Conservation (phyloP, 2,113 vertebrate genomes). For the Murina feae region DNA sequence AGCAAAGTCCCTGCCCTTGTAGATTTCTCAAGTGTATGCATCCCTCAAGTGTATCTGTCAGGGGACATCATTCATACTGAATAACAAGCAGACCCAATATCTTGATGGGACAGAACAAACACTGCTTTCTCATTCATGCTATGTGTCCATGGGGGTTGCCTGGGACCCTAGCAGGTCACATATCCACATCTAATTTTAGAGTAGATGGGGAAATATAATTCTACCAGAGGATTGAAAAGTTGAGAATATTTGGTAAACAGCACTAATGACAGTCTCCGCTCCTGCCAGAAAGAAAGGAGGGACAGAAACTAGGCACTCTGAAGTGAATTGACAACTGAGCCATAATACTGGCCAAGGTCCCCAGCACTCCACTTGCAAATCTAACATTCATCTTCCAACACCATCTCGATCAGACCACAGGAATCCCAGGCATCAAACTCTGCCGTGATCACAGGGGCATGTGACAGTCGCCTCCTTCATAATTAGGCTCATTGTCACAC, state of each 20-base stretch:
- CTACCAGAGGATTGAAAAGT: neutral
- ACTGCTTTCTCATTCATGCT: neutral
- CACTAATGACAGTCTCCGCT: neutral
- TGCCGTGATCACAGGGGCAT: neutral
- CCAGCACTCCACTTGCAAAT: neutral
- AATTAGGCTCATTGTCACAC: neutral
- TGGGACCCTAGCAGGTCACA: neutral
- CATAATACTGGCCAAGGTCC: neutral
- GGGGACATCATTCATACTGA: neutral
- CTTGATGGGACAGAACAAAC: neutral
- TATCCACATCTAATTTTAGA: neutral
- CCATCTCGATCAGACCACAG: neutral
- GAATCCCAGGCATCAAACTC: neutral
- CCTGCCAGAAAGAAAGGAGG: neutral
- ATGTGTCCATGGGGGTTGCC: accelerated
- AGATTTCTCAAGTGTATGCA: no score
- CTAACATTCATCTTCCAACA: neutral
- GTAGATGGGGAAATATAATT: neutral
- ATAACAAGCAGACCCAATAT: neutral
- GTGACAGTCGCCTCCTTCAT: neutral
- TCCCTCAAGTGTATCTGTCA: neutral
- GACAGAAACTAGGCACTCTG: neutral
- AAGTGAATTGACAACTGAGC: neutral
- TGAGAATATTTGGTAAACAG: neutral
- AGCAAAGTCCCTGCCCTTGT: no score